Percentiles rank a stretch among this genome's conserved stretches.
These are phyloP conservation scores for Pangasius djambal DNA, from an alignment of 2,797 vertebrate genomes.

Conservation along the genomic window DNA sequence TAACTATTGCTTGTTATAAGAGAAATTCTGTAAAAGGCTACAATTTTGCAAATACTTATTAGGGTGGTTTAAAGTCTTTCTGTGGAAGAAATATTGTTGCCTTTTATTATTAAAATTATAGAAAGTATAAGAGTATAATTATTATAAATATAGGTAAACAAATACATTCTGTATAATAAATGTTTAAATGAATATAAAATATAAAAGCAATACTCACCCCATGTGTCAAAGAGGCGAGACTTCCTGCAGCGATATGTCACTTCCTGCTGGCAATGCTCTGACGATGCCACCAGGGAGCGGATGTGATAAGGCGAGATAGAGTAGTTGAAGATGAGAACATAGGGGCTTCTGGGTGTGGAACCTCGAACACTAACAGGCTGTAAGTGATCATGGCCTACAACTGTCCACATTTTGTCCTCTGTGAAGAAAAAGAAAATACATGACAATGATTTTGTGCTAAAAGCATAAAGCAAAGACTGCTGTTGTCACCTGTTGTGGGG, in stretches of 20 bases:
- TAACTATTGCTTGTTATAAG: neutral
- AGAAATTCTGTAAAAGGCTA: neutral
- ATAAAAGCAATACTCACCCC: slow-evolving; percentile 70
- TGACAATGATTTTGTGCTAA: slow-evolving; percentile 7
- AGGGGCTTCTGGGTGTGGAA: slow-evolving; percentile 68
- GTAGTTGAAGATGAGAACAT: slow-evolving; percentile 77
- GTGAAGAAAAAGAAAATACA: slow-evolving; percentile 50
- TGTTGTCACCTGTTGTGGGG: slow-evolving; percentile 19
- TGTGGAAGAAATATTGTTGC: neutral
- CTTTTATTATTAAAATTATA: neutral
- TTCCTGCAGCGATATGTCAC: slow-evolving; percentile 79
- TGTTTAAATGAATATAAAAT: neutral
- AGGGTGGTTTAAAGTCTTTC: neutral
- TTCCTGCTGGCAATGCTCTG: slow-evolving; percentile 84
- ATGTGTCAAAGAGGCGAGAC: slow-evolving; percentile 83
- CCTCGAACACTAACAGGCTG: slow-evolving; percentile 72
- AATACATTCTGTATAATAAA: neutral
- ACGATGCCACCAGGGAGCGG: slow-evolving; percentile 75
- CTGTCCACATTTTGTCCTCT: slow-evolving; percentile 86
- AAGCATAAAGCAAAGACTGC: slow-evolving; percentile 25
- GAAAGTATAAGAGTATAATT: neutral
- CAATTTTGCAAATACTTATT: neutral
- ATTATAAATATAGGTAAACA: neutral
- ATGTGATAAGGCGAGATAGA: slow-evolving; percentile 75
- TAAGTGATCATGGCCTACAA: slow-evolving; percentile 79